Conservation (phyloP, 2,888 invertebrate genomes). For the Tyria jacobaeae region DNA sequence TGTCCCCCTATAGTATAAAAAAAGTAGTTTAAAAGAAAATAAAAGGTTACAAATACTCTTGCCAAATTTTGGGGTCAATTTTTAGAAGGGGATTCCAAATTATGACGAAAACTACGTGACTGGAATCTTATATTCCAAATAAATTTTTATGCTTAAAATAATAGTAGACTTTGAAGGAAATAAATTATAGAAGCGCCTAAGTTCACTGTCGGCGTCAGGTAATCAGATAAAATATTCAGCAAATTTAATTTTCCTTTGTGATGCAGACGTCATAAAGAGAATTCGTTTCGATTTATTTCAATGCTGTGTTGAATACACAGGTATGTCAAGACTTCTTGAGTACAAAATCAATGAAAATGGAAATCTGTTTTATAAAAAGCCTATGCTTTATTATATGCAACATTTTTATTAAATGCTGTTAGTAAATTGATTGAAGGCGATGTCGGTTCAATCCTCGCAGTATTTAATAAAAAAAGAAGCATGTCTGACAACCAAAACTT, state of each 20-base stretch:
- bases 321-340: not conserved
- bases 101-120: too few relatives aligned
- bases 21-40: too few relatives aligned
- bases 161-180: slow-evolving; percentile 6
- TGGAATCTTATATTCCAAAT: too few relatives aligned
- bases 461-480: too few relatives aligned
- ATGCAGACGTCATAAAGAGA: slow-evolving; percentile 9
- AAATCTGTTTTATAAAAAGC: not conserved
- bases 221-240: slow-evolving; percentile 19
- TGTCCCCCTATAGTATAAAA: too few relatives aligned
- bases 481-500: too few relatives aligned
- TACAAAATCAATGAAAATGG: not conserved
- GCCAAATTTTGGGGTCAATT: too few relatives aligned
- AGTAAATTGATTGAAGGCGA: too few relatives aligned
- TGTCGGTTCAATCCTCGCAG: too few relatives aligned
- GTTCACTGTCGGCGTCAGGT: slow-evolving; percentile 11
- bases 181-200: slow-evolving; percentile 1
- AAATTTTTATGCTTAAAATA: not conserved
- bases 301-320: not conserved
- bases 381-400: not conserved
- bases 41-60: too few relatives aligned
- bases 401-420: too few relatives aligned
- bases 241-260: slow-evolving; percentile 12
- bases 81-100: too few relatives aligned
- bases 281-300: slow-evolving; percentile 3